A percentile compares a stretch with the other conserved stretches of the same genome.
Conservation (phyloP, 2,797 vertebrate species). For the Sebastes elongatus region DNA sequence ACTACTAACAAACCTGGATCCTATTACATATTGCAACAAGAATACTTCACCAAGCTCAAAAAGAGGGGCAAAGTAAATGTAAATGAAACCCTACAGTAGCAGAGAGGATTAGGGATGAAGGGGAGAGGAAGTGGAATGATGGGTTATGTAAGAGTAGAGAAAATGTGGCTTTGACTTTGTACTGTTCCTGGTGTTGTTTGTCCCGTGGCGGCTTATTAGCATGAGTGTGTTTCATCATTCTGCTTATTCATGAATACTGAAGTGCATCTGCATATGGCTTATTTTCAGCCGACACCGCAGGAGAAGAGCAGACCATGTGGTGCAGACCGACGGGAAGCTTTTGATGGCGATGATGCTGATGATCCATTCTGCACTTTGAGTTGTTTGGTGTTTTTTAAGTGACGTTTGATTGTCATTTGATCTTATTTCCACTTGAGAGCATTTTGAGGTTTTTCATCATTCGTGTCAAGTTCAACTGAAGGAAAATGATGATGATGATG, state of each 20-base stretch:
- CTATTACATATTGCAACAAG: neutral
- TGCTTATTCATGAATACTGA: constrained; percentile 55
- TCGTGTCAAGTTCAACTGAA: neutral
- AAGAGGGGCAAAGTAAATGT: neutral
- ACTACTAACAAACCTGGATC: neutral
- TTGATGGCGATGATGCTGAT: neutral
- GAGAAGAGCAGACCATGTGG: neutral
- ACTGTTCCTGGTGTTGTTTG: constrained; percentile 24
- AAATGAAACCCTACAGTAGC: constrained; percentile 6
- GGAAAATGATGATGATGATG: neutral
- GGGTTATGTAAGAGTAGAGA: neutral
- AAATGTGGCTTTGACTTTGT: constrained; percentile 21
- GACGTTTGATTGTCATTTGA: neutral
- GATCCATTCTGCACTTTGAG: neutral
- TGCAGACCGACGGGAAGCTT: neutral
- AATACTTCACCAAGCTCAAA: neutral
- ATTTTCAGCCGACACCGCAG: constrained; percentile 14
- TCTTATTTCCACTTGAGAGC: neutral
- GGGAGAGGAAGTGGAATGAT: neutral
- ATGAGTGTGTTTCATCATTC: constrained; percentile 42
- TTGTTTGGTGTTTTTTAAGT: neutral
- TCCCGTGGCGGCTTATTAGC: constrained; percentile 59
- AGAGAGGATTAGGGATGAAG: neutral
- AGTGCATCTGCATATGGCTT: constrained; percentile 28
- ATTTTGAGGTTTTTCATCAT: neutral